Conservation (phyloP, 2,888 invertebrate genomes). For the Ceriagrion tenellum region DNA sequence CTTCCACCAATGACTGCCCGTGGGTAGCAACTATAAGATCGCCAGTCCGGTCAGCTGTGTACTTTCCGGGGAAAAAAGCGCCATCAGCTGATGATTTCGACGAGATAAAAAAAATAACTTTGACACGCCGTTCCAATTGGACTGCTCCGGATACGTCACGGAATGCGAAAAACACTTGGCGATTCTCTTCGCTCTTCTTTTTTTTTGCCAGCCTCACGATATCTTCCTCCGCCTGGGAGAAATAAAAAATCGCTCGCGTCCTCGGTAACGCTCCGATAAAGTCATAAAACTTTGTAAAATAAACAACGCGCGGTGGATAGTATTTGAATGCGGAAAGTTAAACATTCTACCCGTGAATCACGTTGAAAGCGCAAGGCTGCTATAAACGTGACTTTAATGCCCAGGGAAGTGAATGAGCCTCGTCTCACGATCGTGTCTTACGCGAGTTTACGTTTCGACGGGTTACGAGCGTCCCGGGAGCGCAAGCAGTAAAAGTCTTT, state of each 20-base stretch:
- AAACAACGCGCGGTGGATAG: not conserved
- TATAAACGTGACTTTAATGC: conserved; percentile 2
- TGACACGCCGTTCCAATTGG: not conserved
- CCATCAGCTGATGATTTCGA: not conserved
- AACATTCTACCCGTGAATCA: not conserved
- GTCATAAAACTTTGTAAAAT: not conserved
- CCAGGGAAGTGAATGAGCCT: not conserved
- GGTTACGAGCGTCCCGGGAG: not conserved
- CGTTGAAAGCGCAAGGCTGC: not conserved
- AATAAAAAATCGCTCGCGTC: not conserved
- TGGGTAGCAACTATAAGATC: too few relatives aligned
- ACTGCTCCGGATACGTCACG: not conserved
- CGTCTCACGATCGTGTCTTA: not conserved
- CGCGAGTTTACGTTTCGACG: not conserved
- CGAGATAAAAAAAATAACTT: not conserved
- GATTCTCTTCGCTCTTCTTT: not conserved
- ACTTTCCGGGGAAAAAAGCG: not conserved
- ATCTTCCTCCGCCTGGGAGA: not conserved
- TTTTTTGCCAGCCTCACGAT: not conserved
- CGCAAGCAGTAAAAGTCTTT: not conserved
- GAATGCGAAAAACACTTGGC: not conserved
- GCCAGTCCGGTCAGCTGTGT: not conserved
- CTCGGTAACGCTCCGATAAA: not conserved
- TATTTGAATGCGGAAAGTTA: not conserved
- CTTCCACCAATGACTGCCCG: not conserved